Evolutionary conservation across 2,797 vertebrate species (phyloP), one percentile per base, ranked within the genome.

Genomic region (Eupleurogrammus muticus): DNA sequence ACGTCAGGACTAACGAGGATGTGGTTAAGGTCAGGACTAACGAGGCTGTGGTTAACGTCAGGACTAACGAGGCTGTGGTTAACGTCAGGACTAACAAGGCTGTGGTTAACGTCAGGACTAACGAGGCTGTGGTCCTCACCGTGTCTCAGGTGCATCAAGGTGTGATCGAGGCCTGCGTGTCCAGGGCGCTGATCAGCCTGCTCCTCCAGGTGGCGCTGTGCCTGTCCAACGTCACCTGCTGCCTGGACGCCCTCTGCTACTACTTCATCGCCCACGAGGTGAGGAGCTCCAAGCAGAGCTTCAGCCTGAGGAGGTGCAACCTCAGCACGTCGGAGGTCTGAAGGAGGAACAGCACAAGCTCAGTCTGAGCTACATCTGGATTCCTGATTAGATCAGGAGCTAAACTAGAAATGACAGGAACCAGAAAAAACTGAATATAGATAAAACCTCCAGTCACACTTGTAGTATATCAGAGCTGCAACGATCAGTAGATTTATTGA

Each of bases 201-300:
- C 97, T 96, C 86, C 32, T 97, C 23, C 97, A 98, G 70, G 10
- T 96, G 21, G 73, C 96, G 0, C 76, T 98, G 90, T 93, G 92
- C 14, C 70, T 98, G 36, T 94, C 96, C 68, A 98, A 99, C 67
- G 14, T 97, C 73, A 97, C 96, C 90, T 96, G 96, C 90, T 97
- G 96, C 61, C 91, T 99, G 46, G 97, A 99, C 3, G 96, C 95
- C 19, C 69, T 96, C 64, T 97, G 96, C 80, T 99, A 98, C 79
- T 98, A 98, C 82, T 97, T 97, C 65, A 92, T 94, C 19, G 91
- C 94, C 21, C 90, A 86, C 56, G 96, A 97, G 85, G 95, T 96
- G 73, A 79, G 90, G 36, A 87, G 72, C 73, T 71, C 82, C 70
- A 93, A 10, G 50, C 38, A 73, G 17, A 40, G 5, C 8, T 46